These are phyloP conservation scores for Sebastes schlegelii DNA, from an alignment of 2,113 vertebrate genomes.

Conservation along the genomic window DNA sequence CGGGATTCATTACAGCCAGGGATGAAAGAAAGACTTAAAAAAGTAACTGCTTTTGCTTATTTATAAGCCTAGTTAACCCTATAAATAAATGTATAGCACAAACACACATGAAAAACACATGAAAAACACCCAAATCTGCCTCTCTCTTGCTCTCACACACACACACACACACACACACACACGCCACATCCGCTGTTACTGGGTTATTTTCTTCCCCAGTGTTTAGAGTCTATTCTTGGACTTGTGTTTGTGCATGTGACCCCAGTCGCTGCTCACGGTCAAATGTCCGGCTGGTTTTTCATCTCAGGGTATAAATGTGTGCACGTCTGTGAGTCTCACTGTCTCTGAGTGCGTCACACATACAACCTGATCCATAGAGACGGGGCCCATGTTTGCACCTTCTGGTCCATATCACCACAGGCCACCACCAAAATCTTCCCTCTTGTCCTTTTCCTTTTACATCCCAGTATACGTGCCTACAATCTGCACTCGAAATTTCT, in stretches of 20 bases:
- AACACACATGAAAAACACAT: not conserved
- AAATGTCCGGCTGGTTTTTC: conserved; percentile 64
- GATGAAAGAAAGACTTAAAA: conserved; percentile 39
- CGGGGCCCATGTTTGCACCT: conserved; percentile 24
- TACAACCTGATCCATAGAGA: conserved; percentile 39
- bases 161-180: not conserved
- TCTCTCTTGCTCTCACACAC: not conserved
- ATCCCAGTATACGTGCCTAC: no score
- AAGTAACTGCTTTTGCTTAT: conserved; percentile 23
- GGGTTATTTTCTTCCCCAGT: conserved; percentile 73
- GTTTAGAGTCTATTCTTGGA: conserved; percentile 76
- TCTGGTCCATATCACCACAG: conserved; percentile 9
- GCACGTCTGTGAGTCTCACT: conserved; percentile 37
- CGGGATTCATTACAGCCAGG: conserved; percentile 34
- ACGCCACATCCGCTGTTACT: conserved; percentile 55
- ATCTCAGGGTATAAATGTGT: conserved; percentile 33
- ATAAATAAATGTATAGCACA: conserved; percentile 22
- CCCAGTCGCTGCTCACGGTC: conserved; percentile 54
- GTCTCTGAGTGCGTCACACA: conserved; percentile 47
- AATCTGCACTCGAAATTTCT: not conserved
- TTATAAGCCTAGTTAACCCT: conserved; percentile 31
- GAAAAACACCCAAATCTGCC: conserved; percentile 5
- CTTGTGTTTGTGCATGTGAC: conserved; percentile 72
- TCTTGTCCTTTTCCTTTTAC: not conserved
- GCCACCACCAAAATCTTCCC: conserved; percentile 9